Evolutionary conservation across 2,888 invertebrate species (phyloP).

Genomic region (Drosophila tripunctata): DNA sequence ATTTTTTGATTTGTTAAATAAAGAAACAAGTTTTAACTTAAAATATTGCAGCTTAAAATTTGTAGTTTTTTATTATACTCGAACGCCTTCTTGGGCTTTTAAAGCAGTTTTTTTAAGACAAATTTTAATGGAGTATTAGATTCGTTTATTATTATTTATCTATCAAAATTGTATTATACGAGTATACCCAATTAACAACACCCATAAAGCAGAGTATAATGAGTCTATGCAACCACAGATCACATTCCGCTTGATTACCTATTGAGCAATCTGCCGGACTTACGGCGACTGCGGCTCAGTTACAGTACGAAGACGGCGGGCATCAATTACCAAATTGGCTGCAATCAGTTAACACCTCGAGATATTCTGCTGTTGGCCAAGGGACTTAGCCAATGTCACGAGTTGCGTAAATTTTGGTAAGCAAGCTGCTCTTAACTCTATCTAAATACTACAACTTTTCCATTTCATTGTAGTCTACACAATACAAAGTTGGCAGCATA

Average conservation of each 20-base stretch:
- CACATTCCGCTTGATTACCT: conserved; percentile 84
- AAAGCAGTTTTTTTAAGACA: too few species aligned
- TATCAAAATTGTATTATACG: too few species aligned
- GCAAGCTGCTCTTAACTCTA: neutral
- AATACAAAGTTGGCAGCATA: conserved; percentile 82
- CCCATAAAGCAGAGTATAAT: conserved; percentile 22
- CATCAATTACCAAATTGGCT: conserved; percentile 82
- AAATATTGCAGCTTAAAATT: too few species aligned
- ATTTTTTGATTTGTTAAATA: too few species aligned
- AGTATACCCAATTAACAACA: too few species aligned
- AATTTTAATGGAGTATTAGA: too few species aligned
- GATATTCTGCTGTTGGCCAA: conserved; percentile 79
- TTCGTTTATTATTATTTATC: too few species aligned
- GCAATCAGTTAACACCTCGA: conserved; percentile 81
- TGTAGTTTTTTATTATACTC: too few species aligned
- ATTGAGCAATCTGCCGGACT: conserved; percentile 82
- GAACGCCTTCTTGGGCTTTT: too few species aligned
- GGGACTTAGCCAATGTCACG: conserved; percentile 82
- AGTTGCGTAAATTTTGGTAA: conserved; percentile 82
- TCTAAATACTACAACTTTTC: neutral
- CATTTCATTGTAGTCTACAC: conserved; percentile 72
- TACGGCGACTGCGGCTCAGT: conserved; percentile 81
- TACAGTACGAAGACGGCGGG: conserved; percentile 83
- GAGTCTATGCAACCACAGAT: conserved; percentile 65
- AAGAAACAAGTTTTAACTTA: too few species aligned